Evolutionary conservation across 2,888 invertebrate genomes (phyloP).

Genomic region (Oscheius sp.): DNA sequence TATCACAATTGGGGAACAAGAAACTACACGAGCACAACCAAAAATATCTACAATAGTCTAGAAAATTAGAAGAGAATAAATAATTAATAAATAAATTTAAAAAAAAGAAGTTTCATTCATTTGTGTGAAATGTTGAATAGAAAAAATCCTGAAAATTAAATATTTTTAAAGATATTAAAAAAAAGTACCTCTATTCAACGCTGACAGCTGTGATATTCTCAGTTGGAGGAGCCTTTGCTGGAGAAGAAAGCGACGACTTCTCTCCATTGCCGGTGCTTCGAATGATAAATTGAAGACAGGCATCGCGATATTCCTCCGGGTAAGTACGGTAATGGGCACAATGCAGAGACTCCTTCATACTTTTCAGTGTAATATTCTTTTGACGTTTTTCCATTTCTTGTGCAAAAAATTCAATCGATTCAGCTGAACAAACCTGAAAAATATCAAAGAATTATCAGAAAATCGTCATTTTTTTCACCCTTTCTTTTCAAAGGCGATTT

Average conservation of each 20-base stretch:
- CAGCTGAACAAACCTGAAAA: slow-evolving; percentile 54
- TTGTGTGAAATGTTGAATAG: too few relatives aligned
- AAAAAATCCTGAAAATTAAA: too few relatives aligned
- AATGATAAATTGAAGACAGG: slow-evolving; percentile 49
- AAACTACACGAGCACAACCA: too few relatives aligned
- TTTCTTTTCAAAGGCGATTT: too few relatives aligned
- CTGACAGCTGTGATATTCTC: neutral
- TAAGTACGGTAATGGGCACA: slow-evolving; percentile 82
- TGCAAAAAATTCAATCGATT: slow-evolving; percentile 52
- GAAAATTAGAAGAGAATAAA: too few relatives aligned
- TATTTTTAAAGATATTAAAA: too few relatives aligned
- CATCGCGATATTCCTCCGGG: slow-evolving; percentile 73
- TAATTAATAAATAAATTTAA: too few relatives aligned
- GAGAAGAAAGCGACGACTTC: neutral
- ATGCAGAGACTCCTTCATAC: slow-evolving; percentile 81
- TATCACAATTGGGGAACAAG: too few relatives aligned
- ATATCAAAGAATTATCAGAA: neutral
- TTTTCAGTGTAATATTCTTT: slow-evolving; percentile 40
- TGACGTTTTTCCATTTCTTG: slow-evolving; percentile 41
- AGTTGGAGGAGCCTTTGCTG: neutral
- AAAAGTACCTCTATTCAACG: too few relatives aligned
- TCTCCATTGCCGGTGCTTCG: neutral
- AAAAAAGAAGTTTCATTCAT: too few relatives aligned
- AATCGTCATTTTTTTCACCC: too few relatives aligned
- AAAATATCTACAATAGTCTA: too few relatives aligned